Base-by-base conservation (phyloP, 2,888 invertebrate genomes). In the Drosophila suboccidentalis region DNA sequence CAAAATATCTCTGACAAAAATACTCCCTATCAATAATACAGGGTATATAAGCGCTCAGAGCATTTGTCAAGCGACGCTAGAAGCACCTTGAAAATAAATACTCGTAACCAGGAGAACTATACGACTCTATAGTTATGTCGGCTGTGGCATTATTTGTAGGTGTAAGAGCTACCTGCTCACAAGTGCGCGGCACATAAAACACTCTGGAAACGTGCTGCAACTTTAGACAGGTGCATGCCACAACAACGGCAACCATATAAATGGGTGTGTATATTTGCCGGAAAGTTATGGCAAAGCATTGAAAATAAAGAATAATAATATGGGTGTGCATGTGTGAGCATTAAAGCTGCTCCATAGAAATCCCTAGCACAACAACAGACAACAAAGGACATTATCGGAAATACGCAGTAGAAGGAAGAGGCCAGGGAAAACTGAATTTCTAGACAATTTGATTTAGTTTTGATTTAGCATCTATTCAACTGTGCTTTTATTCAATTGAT, bases 391-490 rank as follows among this genome's bases (percentile, higher is more conserved):
- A 54, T 41, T 26, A 54, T 55, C 3, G 3, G 8, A 46, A 4
- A 49, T 39, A 47, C 34, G 15, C 51, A 43, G 29, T 46, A 50
- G 50, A 57, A 32, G 9, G n/a, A 59, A 10, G 13, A 17, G 38
- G 1, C 9, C 10, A 15, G n/a, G 2, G 22, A 58, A 69, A 58
- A 36, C 53, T 65, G 53, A 53, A 36, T 39, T 39, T 19, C 60
- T 60, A 38, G 50, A 61, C 71, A 84, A 82, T 75, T 77, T 58
- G 67, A 80, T 80, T 84, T 66, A 26, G 36, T 51, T 71, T 68
- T 29, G 74, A 77, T 84, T 77, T 68, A 58, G 64, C 54, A 63
- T 72, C 57, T 34, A 75, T 79, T 73, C 68, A 79, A 54, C 36
- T 59, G 15, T 32, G 8, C 13, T 17, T 55, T 15, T 55, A 64